These are phyloP conservation scores for Phasia obesa DNA, from an alignment of 2,888 invertebrate species.

Conservation along the genomic window DNA sequence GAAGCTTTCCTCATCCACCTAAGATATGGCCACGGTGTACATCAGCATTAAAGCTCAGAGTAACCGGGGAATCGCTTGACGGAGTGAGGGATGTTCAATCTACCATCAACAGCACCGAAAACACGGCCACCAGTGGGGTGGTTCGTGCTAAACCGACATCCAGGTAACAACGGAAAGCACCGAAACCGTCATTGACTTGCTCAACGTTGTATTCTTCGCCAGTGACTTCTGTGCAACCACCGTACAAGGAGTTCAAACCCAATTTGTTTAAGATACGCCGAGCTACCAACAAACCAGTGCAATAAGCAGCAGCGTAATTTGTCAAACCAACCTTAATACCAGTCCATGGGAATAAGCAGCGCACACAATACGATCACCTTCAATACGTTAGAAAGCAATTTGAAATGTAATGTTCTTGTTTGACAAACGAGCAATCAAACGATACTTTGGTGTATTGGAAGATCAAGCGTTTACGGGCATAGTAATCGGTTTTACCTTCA, in stretches of 20 bases:
- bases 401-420: constrained; percentile 99
- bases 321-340: constrained; percentile 96
- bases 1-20: constrained; percentile 98
- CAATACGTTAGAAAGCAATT: constrained; percentile 98
- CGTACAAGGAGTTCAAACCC: constrained; percentile 93
- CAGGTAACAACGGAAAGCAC: constrained; percentile 98
- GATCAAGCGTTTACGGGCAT: constrained; percentile 97
- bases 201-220: constrained; percentile 99
- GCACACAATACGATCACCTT: constrained; percentile 98
- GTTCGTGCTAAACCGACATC: constrained; percentile 99
- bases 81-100: constrained; percentile 98
- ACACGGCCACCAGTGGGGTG: constrained; percentile 98
- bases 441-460: constrained; percentile 99
- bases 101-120: constrained; percentile 99
- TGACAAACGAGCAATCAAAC: constrained; percentile 97
- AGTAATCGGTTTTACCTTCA: constrained; percentile 99
- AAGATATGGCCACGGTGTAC: constrained; percentile 98
- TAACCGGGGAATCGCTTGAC: constrained; percentile 99
- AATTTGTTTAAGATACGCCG: constrained; percentile 96
- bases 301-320: constrained; percentile 99
- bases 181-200: constrained; percentile 94
- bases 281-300: constrained; percentile 97
- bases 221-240: constrained; percentile 94
- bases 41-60: constrained; percentile 93
- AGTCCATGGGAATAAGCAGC: constrained; percentile 99